Evolutionary conservation across 2,888 invertebrate species (phyloP).

Genomic region (Anodontia alba): DNA sequence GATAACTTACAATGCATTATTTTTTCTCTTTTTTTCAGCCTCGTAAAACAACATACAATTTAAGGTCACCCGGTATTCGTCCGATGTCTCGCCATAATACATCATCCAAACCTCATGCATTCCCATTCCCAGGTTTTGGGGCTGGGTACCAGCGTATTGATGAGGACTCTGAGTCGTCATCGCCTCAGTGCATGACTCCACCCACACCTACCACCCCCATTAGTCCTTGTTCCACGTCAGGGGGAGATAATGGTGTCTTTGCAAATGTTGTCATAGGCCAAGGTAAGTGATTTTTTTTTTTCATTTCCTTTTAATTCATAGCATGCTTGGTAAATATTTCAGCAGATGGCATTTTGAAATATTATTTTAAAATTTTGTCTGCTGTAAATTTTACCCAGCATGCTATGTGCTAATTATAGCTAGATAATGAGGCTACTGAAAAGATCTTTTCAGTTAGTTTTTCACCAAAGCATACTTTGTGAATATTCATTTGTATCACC

Average conservation of each 20-base stretch:
- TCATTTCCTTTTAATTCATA: background rate
- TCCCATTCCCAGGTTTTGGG: conserved; percentile 68
- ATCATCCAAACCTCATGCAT: conserved; percentile 70
- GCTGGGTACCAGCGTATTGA: conserved; percentile 75
- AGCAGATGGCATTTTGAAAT: no score
- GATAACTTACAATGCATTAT: no score
- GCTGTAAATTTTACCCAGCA: no score
- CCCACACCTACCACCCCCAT: conserved; percentile 85
- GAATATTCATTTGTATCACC: no score
- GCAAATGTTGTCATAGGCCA: conserved; percentile 52
- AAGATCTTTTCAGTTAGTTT: no score
- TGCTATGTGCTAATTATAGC: background rate
- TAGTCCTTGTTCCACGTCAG: conserved; percentile 51
- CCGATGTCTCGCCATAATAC: conserved; percentile 85
- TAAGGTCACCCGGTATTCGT: conserved; percentile 96
- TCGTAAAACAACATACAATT: conserved; percentile 92
- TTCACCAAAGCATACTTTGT: no score
- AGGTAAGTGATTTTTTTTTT: conserved; percentile 45
- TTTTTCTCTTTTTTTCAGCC: conserved; percentile 86
- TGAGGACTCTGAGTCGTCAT: conserved; percentile 76
- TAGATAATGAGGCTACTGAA: no score
- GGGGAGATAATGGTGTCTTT: conserved; percentile 84
- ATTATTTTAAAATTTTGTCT: no score
- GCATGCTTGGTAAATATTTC: no score
- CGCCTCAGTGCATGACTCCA: conserved; percentile 79